These are phyloP conservation scores for Idaea straminata DNA, from an alignment of 2,888 invertebrate genomes.

Conservation along the genomic window DNA sequence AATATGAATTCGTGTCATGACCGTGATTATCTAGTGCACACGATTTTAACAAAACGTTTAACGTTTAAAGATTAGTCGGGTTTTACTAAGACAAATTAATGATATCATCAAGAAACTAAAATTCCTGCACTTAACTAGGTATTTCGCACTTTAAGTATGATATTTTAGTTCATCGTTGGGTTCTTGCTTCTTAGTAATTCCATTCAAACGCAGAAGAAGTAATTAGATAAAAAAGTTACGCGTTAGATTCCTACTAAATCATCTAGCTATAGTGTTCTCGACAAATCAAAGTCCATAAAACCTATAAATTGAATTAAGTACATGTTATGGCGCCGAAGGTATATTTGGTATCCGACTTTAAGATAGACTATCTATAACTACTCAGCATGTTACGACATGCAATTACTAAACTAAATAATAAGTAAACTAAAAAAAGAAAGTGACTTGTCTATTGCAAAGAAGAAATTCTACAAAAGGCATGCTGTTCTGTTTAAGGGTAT, in stretches of 20 bases:
- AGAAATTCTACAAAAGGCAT: slow-evolving; percentile 22
- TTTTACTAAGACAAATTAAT: slow-evolving; percentile 9
- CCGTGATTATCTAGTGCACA: slow-evolving; percentile 29
- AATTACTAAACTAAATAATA: slow-evolving; percentile 1
- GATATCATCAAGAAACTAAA: not conserved
- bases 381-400: not conserved
- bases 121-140: not conserved
- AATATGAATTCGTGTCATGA: slow-evolving; percentile 42
- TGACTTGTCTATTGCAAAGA: slow-evolving; percentile 20
- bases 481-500: slow-evolving; percentile 1
- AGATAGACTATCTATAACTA: not conserved
- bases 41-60: slow-evolving; percentile 25
- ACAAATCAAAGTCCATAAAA: not conserved
- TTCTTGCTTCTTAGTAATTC: no score
- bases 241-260: no score
- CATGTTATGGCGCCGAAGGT: not conserved
- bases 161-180: no score
- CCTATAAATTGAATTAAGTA: not conserved
- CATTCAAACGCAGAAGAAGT: no score
- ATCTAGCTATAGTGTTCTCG: no score
- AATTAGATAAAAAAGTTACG: no score
- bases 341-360: not conserved
- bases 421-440: slow-evolving; percentile 24
- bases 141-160: no score
- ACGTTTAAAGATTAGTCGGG: slow-evolving; percentile 16